Evolutionary conservation across 1,140 invertebrate species (phyloP), one percentile per base, ranked within the genome.

Genomic region (Drosophila santomea): DNA sequence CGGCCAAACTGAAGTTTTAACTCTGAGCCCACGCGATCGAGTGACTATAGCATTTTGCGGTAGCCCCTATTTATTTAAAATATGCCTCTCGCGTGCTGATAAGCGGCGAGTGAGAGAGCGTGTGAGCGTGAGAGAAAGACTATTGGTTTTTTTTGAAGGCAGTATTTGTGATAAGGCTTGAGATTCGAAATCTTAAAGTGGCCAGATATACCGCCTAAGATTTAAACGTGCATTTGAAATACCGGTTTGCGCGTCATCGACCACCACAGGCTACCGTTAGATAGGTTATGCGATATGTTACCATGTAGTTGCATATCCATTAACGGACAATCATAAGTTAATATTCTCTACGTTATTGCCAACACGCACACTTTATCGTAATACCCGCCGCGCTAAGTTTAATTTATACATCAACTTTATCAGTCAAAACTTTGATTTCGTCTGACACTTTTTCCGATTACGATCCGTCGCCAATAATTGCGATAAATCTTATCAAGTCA

Each of bases 331-430:
- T 68, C 28, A 15, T 5, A 35, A 43, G 32, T 61, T 20, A 71
- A 36, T 63, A 60, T 57, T 47, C 41, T 7, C 36, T 48, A 84
- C 83, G 80, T 74, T 80, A 17, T 35, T 25, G 32, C 32, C 25
- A 67, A 57, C 83, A 88, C 83, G 83, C 83, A 88, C 50, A 54
- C 54, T 41, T 88, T 88, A 88, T 88, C 83, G 61, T 84, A 89
- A 88, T 68, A 58, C 76, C 73, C n/a, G 1, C 68, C n/a, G 1
- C 58, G 45, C n/a, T 23, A 39, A 59, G 50, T 58, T 71, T 54
- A 74, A 78, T 44, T 52, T 63, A 58, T 61, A 62, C 35, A 71
- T 58, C 54, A 57, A 17, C 50, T 59, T 47, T 67, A 45, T 51
- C 62, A 32, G 10, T 25, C 23, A 35, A 32, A 50, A 23, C 35